phyloP scores from a whole-genome alignment of 2,888 invertebrate genomes.

The Calliopum simillimum region DNA sequence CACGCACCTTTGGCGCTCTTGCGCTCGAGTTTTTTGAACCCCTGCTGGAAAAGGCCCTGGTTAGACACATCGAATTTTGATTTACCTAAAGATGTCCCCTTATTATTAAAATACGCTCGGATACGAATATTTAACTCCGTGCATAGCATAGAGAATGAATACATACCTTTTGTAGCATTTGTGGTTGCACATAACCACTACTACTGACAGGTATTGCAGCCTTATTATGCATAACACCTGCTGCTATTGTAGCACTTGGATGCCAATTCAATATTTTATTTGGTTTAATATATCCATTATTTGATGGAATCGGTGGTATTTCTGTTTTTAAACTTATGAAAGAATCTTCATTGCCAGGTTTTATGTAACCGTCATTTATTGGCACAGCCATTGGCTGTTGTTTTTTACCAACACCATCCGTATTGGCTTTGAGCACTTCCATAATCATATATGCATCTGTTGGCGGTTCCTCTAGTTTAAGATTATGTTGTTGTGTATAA shows the following conservation, averaged over 20 bases:
- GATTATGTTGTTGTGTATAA: conserved; percentile 26
- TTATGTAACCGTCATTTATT: conserved; percentile 41
- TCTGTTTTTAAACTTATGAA: conserved; percentile 23
- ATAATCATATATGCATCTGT: conserved; percentile 45
- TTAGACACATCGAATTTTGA: too few relatives aligned
- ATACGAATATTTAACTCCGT: too few relatives aligned
- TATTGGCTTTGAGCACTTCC: conserved; percentile 41
- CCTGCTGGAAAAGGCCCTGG: too few relatives aligned
- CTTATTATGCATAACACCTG: neutral
- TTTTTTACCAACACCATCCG: conserved; percentile 31
- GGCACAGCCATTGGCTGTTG: conserved; percentile 11
- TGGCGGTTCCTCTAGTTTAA: conserved; percentile 4
- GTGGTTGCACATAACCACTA: conserved; percentile 50
- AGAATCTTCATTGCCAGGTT: conserved; percentile 18
- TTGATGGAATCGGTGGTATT: conserved; percentile 35
- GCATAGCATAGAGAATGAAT: too few relatives aligned
- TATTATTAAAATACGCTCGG: too few relatives aligned
- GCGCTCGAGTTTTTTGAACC: too few relatives aligned
- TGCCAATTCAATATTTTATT: conserved; percentile 43
- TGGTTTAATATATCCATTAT: conserved; percentile 46
- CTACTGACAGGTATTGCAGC: conserved; percentile 33
- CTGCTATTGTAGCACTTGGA: conserved; percentile 16
- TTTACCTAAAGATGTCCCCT: too few relatives aligned
- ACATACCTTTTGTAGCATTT: conserved; percentile 45
- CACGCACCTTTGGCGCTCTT: too few relatives aligned